A percentile compares a stretch with the other conserved stretches of the same genome.
phyloP scores from a whole-genome alignment of 2,113 vertebrate genomes.

The Thermophis baileyi region DNA sequence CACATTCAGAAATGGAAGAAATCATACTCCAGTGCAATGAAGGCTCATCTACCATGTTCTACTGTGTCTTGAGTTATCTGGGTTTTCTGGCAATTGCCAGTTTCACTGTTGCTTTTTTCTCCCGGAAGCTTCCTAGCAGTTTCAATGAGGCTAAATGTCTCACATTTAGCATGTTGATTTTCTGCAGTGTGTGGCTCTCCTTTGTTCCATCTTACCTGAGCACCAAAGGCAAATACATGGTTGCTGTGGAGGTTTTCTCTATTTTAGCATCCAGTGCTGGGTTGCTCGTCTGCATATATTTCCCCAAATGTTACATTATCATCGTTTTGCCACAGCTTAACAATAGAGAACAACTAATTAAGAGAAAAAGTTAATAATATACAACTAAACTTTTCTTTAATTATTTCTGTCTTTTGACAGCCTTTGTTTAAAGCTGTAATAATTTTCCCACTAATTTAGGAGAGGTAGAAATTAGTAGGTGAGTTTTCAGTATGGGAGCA shows the following conservation, averaged over 20 bases:
- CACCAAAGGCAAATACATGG: not conserved
- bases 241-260: not conserved
- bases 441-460: not conserved
- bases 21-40: not conserved
- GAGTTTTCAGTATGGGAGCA: not conserved
- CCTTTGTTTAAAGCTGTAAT: not conserved
- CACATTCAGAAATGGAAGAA: not conserved
- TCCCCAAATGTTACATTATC: not conserved
- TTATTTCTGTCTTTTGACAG: not conserved
- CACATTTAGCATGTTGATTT: not conserved
- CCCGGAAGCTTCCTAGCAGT: not conserved
- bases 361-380: not conserved
- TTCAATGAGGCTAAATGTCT: not conserved
- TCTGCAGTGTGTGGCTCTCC: not conserved
- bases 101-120: not conserved
- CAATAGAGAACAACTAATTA: not conserved
- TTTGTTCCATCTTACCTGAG: not conserved
- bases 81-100: not conserved
- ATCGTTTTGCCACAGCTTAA: not conserved
- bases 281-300: not conserved
- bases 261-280: not conserved
- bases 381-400: too few relatives aligned
- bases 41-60: not conserved
- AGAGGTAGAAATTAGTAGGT: not conserved
- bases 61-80: not conserved